Percentiles rank a stretch among this genome's conserved stretches.
These are phyloP conservation scores for Plusia festucae DNA, from an alignment of 2,888 invertebrate genomes.

Conservation along the genomic window DNA sequence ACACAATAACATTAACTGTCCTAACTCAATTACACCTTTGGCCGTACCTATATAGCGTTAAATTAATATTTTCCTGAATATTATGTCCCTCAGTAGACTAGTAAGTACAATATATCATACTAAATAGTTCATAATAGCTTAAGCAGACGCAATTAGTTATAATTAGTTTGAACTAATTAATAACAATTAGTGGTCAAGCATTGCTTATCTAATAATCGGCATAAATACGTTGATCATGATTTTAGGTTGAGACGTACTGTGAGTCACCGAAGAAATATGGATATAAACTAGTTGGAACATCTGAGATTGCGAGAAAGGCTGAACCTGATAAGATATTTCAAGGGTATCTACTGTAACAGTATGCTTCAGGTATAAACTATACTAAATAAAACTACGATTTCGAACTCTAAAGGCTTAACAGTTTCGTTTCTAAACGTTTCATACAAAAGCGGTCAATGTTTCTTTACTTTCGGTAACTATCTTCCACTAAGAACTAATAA, in stretches of 20 bases:
- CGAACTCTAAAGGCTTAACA: no score
- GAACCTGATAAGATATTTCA: no score
- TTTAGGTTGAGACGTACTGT: not conserved
- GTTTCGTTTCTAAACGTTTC: no score
- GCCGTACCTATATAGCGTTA: not conserved
- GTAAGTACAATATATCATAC: not conserved
- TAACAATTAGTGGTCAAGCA: slow-evolving; percentile 5
- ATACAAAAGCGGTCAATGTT: no score
- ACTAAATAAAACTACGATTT: no score
- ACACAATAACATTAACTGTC: not conserved
- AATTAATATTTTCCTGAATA: not conserved
- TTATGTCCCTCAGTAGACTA: not conserved
- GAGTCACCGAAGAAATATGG: not conserved
- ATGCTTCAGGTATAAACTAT: no score
- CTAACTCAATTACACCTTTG: not conserved
- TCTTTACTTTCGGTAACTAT: no score
- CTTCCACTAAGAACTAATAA: not conserved
- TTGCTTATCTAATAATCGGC: not conserved
- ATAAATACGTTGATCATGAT: not conserved
- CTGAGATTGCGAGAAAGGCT: no score
- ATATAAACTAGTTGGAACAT: no score
- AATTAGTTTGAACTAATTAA: slow-evolving; percentile 4
- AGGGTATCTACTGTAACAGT: not conserved
- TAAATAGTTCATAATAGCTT: slow-evolving; percentile 1
- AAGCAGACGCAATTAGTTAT: slow-evolving; percentile 5